Base-by-base conservation (phyloP, 1,140 invertebrate species). In the Portunus trituberculatus region DNA sequence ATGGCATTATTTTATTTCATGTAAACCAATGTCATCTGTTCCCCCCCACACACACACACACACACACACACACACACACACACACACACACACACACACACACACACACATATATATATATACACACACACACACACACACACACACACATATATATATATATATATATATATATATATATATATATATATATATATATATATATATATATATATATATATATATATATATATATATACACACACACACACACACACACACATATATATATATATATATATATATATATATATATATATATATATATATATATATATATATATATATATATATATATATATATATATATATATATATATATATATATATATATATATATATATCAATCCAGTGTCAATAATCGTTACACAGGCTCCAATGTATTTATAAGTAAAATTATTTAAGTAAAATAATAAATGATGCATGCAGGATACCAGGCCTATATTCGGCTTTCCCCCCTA, bases 311-410 rank as follows among this genome's bases (percentile, higher is more conserved):
- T 87, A 87, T 87, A 87, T 87, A 87, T 87, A 87, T 31, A 87
- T 87, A 87, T 87, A 87, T 87, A 87, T 87, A 87, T 87, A 87
- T 87, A 87, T 87, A 87, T 87, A 87, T 87, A 25, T 87, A 87
- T 87, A 87, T 87, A 87, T 87, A 87, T 87, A 87, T 16, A 87
- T 87, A 87, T 87, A 87, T 87, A 87, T 87, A 87, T 87, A 87
- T 87, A 87, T 87, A 87, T 87, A 87, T 87, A 87, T 87, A 87
- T 87, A 87, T 87, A 87, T 87, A 87, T 87, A 87, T 87, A n/a
- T n/a, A n/a, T n/a, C n/a, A n/a, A n/a, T n/a, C n/a, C n/a, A n/a
- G n/a, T n/a, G n/a, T n/a, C n/a, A n/a, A n/a, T n/a, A n/a, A n/a
- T n/a, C n/a, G n/a, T n/a, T n/a, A n/a, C n/a, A n/a, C n/a, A n/a